Base-by-base conservation (phyloP, 2,888 invertebrate genomes). In the Agrilus biguttatus region DNA sequence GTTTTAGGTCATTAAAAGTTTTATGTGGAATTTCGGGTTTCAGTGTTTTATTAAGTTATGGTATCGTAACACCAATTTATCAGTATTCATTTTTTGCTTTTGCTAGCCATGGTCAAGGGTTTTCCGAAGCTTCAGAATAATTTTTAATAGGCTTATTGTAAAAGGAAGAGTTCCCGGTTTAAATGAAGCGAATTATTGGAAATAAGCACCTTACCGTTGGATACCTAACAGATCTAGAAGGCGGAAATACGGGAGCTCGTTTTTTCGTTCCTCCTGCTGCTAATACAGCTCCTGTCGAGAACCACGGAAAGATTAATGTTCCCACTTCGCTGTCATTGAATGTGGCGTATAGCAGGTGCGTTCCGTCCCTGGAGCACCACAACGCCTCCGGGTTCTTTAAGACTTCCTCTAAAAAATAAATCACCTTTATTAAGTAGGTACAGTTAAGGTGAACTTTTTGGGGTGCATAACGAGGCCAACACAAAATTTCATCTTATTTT, bases 331-430 rank as follows among this genome's bases (percentile, higher is more conserved):
- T 77, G 68, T 90, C 90, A 70, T 90, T 87, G 69, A 89, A 90
- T 52, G 81, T 78, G 42, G 84, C 87, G 68, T 79, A 96, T 62
- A 92, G 75, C 46, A 96, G 76, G 57, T 82, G 79, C 34, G 78
- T 74, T 40, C 91, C 91, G 62, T 87, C 85, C 14, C 75, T 71
- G 43, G 82, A 87, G 62, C 85, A 80, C 95, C 95, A 96, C 53
- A 87, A 70, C 39, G 92, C 92, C 59, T 86, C 78, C 44, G 78
- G 81, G 50, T 74, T 73, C 51, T 80, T 78, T 58, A 92, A 73
- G 59, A 93, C 82, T 71, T 93, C 91, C 75, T 93, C 92, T 89
- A 74, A 34, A 66, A 63, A 37, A 17, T 33, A 39, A 19, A 21
- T 19, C 17, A 37, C 19, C 28, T 28, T 28, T 28, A 28, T 28